A percentile compares a stretch with the other conserved stretches of the same genome.
phyloP scores from a whole-genome alignment of 2,888 invertebrate species.

The Allolobophora icterica region DNA sequence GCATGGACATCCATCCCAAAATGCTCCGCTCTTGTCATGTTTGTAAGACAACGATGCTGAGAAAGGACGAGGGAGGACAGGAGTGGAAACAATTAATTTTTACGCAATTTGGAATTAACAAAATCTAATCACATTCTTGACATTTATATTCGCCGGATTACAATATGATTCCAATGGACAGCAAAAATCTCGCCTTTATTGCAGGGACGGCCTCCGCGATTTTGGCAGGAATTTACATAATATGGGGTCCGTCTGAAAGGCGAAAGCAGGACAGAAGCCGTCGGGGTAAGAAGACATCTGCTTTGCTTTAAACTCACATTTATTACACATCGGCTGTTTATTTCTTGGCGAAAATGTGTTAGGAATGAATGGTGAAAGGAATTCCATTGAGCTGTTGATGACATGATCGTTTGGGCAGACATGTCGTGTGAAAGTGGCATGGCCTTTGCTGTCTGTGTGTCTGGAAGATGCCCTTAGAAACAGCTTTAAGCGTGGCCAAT shows the following conservation, averaged over 20 bases:
- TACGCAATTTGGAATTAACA: neutral
- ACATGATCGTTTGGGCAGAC: neutral
- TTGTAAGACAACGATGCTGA: neutral
- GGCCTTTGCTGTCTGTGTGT: neutral
- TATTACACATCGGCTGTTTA: neutral
- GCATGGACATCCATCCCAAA: neutral
- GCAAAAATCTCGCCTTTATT: slow-evolving; percentile 48
- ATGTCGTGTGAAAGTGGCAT: neutral
- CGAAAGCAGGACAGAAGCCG: slow-evolving; percentile 34
- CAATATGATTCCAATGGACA: slow-evolving; percentile 40
- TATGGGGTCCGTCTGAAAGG: slow-evolving; percentile 56
- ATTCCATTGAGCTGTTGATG: neutral
- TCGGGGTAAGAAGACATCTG: neutral
- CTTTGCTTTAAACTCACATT: neutral
- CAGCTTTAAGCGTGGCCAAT: neutral
- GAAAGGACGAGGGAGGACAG: slow-evolving; percentile 17
- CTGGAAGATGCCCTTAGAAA: slow-evolving; percentile 4
- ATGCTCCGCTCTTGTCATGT: neutral
- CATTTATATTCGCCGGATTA: neutral
- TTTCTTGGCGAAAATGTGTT: neutral
- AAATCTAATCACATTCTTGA: neutral
- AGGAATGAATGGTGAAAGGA: neutral
- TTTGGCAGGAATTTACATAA: slow-evolving; percentile 55
- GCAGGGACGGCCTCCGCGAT: slow-evolving; percentile 53
- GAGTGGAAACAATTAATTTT: neutral